Percentiles rank a stretch among this genome's conserved stretches.
These are phyloP conservation scores for Orthosia cruda DNA, from an alignment of 2,888 invertebrate genomes.

Conservation along the genomic window DNA sequence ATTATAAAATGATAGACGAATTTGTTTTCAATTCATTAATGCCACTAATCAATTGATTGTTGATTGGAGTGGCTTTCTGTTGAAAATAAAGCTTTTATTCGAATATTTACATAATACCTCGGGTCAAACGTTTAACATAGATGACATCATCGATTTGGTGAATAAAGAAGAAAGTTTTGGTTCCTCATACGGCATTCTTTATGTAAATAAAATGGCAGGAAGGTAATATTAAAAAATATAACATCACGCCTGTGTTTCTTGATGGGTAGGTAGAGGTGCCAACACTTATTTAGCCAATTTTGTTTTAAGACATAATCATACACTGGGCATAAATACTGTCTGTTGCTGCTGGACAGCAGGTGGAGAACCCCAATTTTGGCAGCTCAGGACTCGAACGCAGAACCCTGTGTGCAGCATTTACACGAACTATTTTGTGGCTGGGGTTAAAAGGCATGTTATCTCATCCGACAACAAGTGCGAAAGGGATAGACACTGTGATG, in stretches of 20 bases:
- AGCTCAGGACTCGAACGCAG: too few relatives aligned
- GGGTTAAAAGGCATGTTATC: too few relatives aligned
- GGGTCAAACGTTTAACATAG: slow-evolving; percentile 23
- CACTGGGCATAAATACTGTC: too few relatives aligned
- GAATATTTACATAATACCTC: slow-evolving; percentile 26
- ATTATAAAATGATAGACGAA: too few relatives aligned
- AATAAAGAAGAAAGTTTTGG: slow-evolving; percentile 33
- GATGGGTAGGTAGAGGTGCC: not conserved
- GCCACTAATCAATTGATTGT: not conserved
- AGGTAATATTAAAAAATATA: not conserved
- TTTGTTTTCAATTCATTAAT: not conserved
- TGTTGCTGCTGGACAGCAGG: too few relatives aligned
- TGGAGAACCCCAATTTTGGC: too few relatives aligned
- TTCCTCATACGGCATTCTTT: not conserved
- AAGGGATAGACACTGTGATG: too few relatives aligned
- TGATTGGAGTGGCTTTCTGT: not conserved
- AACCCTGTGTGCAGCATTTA: too few relatives aligned
- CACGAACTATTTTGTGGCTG: too few relatives aligned
- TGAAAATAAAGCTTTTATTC: not conserved
- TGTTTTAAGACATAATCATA: too few relatives aligned
- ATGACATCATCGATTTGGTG: slow-evolving; percentile 45
- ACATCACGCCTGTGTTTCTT: not conserved
- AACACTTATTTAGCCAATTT: too few relatives aligned
- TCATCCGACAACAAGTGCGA: too few relatives aligned
- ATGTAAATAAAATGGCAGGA: not conserved